phyloP scores from a whole-genome alignment of 2,888 invertebrate species.

The Phortica okadai region DNA sequence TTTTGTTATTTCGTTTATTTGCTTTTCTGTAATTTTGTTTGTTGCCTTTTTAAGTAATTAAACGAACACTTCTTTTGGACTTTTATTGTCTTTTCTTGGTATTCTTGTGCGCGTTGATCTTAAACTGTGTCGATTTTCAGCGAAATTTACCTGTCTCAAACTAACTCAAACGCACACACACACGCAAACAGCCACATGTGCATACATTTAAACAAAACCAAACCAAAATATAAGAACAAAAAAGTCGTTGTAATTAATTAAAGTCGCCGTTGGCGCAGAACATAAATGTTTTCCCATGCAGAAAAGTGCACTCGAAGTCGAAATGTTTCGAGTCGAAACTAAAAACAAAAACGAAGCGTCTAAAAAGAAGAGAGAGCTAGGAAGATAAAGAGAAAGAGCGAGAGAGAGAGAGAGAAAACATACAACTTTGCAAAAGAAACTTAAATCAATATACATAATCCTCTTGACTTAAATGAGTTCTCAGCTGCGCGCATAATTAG shows the following conservation, averaged over 20 bases:
- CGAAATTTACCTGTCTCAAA: slow-evolving; percentile 3
- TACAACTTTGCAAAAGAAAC: background rate
- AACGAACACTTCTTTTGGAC: slow-evolving; percentile 50
- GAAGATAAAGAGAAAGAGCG: background rate
- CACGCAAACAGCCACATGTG: background rate
- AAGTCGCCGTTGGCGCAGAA: background rate
- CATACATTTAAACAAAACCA: too few relatives aligned
- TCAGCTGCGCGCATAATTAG: background rate
- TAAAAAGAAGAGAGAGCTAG: too few relatives aligned
- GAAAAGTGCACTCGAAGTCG: background rate
- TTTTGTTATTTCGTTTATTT: slow-evolving; percentile 46
- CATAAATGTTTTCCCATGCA: slow-evolving; percentile 9
- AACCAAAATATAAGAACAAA: too few relatives aligned
- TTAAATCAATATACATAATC: background rate
- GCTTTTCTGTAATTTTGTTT: slow-evolving; percentile 38
- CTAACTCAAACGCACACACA: background rate
- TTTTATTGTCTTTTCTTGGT: slow-evolving; percentile 29
- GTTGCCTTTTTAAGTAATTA: slow-evolving; percentile 46
- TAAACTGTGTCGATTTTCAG: slow-evolving; percentile 8
- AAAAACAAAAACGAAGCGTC: too few relatives aligned
- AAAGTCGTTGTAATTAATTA: background rate
- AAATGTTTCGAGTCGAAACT: too few relatives aligned
- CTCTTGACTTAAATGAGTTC: background rate
- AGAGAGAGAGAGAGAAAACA: background rate
- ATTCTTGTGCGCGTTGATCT: slow-evolving; percentile 10